Base-by-base conservation (phyloP, 2,888 invertebrate species). In the Scaptomyza flava region DNA sequence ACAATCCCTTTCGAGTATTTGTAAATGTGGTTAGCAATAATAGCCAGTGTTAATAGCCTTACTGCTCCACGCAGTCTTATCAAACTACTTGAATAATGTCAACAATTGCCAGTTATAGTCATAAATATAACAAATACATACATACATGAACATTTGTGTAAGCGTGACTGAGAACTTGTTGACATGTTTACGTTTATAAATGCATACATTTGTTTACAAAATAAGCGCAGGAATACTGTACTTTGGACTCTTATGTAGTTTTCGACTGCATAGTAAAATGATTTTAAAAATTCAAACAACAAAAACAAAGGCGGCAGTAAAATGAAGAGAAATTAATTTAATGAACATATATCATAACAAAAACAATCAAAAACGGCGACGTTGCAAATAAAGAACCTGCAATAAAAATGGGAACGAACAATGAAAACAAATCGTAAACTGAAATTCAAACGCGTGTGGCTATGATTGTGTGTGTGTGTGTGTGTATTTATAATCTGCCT, bases 101-200 rank as follows among this genome's bases (percentile, higher is more conserved):
- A 83, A 80, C 79, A 81, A 73, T 27, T 27, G 17, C 8, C 48
- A 65, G 34, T 27, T 77, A 47, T 57, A 23, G 30, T 14, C 17
- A 46, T 34, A 50, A 51, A 27, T 17, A 0, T 17, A 51, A 12
- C 33, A 56, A 23, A 17, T 47, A 52, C 38, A 14, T 14, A 14
- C 36, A 7, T 31, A 52, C 36, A 36, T n/a, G 8, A 8, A 8
- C 14, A 14, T 42, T 67, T 67, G 66, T 65, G 43, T 38, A 67
- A 77, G 77, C 79, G 77, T 75, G 81, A 65, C 72, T 36, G 14
- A 51, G n/a, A 74, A 68, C 77, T 72, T 69, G 74, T 69, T 73
- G 45, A 23, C 81, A 72, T 69, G 77, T 68, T 73, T 45, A 34
- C 50, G 12, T 17, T 20, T 31, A 12, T 38, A 7, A 43, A 23